phyloP scores from a whole-genome alignment of 1,140 invertebrate species.

The Caenorhabditis brenneri region DNA sequence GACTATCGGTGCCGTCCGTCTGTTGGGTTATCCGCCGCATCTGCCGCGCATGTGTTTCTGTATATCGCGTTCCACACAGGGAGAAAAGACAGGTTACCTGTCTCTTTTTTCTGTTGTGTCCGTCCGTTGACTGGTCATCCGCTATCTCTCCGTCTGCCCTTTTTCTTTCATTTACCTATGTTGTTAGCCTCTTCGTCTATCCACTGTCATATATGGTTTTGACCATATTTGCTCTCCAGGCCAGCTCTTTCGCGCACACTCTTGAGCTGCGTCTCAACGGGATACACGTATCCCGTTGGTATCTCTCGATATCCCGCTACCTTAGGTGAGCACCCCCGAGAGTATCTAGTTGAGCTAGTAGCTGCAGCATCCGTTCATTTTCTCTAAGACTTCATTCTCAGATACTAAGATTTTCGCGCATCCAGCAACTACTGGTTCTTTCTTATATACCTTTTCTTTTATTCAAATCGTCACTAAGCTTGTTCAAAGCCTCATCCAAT shows the following conservation, averaged over 20 bases:
- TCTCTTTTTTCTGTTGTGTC: conserved; percentile 24
- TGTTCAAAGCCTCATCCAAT: conserved; percentile 35
- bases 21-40: background rate
- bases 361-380: conserved; percentile 21
- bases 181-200: conserved; percentile 33
- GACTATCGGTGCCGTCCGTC: conserved; percentile 29
- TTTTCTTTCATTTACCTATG: conserved; percentile 38
- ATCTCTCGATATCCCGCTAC: conserved; percentile 25
- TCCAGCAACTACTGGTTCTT: background rate
- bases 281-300: background rate
- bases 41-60: conserved; percentile 17
- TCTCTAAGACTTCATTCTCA: background rate
- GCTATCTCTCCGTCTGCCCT: conserved; percentile 13
- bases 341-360: conserved; percentile 34
- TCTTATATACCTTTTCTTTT: background rate
- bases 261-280: background rate
- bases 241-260: conserved; percentile 34
- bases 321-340: background rate
- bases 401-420: conserved; percentile 3
- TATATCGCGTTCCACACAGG: background rate
- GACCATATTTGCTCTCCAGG: conserved; percentile 41
- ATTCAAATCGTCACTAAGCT: background rate
- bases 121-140: conserved; percentile 20
- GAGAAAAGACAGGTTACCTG: background rate
- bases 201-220: conserved; percentile 42